Evolutionary conservation across 2,113 vertebrate genomes (phyloP).

Genomic region (Lathamus discolor): DNA sequence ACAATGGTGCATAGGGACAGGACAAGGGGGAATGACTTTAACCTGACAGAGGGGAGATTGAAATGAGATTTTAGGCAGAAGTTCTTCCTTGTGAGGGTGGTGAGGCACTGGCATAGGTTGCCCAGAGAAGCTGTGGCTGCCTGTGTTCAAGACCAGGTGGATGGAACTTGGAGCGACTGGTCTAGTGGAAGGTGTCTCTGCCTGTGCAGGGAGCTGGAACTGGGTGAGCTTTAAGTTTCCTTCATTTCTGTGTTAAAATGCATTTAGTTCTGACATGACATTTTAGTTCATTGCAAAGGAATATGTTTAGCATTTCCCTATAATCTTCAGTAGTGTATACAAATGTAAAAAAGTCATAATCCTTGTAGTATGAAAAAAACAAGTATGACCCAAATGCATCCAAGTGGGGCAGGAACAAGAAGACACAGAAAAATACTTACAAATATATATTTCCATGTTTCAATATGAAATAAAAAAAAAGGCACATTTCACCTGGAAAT

Average conservation of each 20-base stretch:
- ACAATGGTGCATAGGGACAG: background rate
- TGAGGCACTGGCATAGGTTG: background rate
- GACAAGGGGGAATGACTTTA: background rate
- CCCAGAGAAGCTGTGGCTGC: background rate
- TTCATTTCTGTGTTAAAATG: background rate
- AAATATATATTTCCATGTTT: background rate
- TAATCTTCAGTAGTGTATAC: background rate
- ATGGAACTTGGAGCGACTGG: background rate
- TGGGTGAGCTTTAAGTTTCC: background rate
- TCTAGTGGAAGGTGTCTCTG: background rate
- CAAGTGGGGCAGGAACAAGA: background rate
- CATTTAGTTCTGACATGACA: background rate
- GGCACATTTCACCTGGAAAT: background rate
- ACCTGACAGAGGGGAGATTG: background rate
- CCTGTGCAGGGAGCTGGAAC: background rate
- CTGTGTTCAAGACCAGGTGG: background rate
- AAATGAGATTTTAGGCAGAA: background rate
- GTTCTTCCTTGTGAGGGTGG: background rate
- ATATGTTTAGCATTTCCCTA: background rate
- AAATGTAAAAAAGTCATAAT: background rate
- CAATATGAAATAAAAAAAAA: background rate
- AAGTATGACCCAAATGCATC: background rate
- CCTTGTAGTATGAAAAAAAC: background rate
- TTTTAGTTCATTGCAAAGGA: background rate
- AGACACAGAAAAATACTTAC: background rate